A percentile compares a stretch with the other conserved stretches of the same genome.
phyloP scores from a whole-genome alignment of 2,113 vertebrate species.

The Turnix velox region DNA sequence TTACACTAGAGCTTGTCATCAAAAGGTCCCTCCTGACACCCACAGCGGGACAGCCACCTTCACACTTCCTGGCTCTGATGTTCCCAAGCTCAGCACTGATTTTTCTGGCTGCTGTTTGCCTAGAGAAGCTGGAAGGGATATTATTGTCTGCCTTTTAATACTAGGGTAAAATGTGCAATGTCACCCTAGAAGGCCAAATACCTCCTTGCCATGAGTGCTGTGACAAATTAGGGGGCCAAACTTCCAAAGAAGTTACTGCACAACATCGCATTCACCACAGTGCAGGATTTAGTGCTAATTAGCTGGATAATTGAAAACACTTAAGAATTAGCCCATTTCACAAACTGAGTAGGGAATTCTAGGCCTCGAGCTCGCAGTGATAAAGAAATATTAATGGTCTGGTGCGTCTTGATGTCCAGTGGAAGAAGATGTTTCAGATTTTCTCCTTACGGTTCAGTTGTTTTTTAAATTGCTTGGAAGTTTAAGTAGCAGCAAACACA shows the following conservation, averaged over 20 bases:
- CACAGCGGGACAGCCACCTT: not conserved
- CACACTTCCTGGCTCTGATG: rapidly evolving
- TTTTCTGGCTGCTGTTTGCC: not conserved
- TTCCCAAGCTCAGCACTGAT: not conserved
- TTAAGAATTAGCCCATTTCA: slow-evolving; percentile 10
- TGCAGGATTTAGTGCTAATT: not conserved
- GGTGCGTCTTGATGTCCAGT: not conserved
- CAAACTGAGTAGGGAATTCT: not conserved
- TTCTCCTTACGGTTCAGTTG: slow-evolving; percentile 36
- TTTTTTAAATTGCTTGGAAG: slow-evolving; percentile 53
- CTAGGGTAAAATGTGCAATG: not conserved
- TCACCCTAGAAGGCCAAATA: not conserved
- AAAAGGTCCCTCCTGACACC: not conserved
- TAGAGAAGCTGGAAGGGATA: not conserved
- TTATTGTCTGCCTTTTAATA: not conserved
- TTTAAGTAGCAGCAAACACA: slow-evolving; percentile 30
- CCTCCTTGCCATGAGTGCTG: not conserved
- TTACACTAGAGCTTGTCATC: not conserved
- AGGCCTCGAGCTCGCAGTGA: not conserved
- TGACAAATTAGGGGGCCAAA: not conserved
- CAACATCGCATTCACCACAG: not conserved
- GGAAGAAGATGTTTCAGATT: slow-evolving; percentile 44
- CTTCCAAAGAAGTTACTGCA: not conserved
- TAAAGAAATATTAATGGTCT: slow-evolving; percentile 42
- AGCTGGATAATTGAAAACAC: not conserved